phyloP scores from a whole-genome alignment of 2,888 invertebrate genomes.

The Luperina nickerlii region DNA sequence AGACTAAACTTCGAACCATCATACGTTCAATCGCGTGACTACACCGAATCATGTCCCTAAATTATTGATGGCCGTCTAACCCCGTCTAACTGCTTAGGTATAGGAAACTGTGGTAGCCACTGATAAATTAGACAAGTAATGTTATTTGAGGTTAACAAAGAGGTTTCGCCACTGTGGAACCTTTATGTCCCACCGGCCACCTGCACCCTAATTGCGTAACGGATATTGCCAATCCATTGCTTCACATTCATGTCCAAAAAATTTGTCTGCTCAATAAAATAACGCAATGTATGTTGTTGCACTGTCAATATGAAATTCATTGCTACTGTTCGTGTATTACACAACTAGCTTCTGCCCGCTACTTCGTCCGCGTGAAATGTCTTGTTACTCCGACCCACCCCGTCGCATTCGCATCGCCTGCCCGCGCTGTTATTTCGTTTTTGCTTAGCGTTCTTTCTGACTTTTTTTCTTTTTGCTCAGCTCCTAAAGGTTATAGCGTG shows the following conservation, averaged over 20 bases:
- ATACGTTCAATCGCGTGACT: conserved; percentile 50
- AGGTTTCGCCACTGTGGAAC: neutral
- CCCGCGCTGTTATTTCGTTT: no score
- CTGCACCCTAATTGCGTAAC: neutral
- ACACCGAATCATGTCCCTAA: conserved; percentile 31
- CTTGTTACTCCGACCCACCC: no score
- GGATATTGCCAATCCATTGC: neutral
- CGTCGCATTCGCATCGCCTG: no score
- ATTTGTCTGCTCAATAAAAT: neutral
- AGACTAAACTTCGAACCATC: neutral
- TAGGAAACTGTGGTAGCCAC: conserved; percentile 10
- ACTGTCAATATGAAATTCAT: neutral
- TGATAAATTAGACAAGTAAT: conserved; percentile 20
- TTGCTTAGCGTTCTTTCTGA: no score
- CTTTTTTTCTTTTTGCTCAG: no score
- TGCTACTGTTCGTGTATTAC: neutral
- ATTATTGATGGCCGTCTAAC: conserved; percentile 41
- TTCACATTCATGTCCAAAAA: neutral
- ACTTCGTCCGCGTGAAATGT: no score
- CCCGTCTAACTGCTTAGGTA: conserved; percentile 24
- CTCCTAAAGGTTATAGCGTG: no score
- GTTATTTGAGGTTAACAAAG: neutral
- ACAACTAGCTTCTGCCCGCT: neutral
- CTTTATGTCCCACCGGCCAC: neutral
- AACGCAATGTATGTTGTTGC: neutral